Evolutionary conservation across 2,888 invertebrate species (phyloP).

Genomic region (Phengaris alcon): DNA sequence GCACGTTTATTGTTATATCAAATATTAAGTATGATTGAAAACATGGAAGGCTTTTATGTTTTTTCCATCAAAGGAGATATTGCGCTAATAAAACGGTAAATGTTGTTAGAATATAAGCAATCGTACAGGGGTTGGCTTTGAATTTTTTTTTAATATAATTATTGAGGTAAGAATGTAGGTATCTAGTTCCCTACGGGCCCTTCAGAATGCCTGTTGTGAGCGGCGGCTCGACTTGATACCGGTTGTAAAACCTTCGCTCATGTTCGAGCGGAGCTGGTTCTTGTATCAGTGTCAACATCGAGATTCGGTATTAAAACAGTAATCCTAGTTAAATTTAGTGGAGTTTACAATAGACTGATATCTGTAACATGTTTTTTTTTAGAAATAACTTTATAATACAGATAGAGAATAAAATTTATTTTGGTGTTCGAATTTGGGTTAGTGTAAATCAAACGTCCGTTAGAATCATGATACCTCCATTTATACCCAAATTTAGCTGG

Average conservation of each 20-base stretch:
- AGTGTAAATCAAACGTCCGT: conserved; percentile 47
- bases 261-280: background rate
- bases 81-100: background rate
- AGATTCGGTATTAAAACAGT: background rate
- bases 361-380: background rate
- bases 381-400: background rate
- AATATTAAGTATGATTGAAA: conserved; percentile 28
- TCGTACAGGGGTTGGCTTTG: background rate
- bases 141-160: conserved; percentile 1
- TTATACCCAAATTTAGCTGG: conserved; percentile 69
- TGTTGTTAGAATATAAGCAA: background rate
- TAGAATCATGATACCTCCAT: conserved; percentile 66
- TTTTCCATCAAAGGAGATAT: conserved; percentile 7
- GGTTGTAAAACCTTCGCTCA: conserved; percentile 9
- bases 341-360: background rate
- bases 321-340: background rate
- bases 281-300: background rate
- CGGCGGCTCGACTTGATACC: conserved; percentile 1
- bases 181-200: background rate
- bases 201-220: background rate
- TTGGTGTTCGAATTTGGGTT: conserved; percentile 34
- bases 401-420: conserved; percentile 1
- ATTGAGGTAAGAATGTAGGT: background rate
- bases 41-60: conserved; percentile 10
- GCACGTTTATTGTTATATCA: conserved; percentile 28